phyloP scores from a whole-genome alignment of 2,797 vertebrate genomes.

The Smutsia gigantea region DNA sequence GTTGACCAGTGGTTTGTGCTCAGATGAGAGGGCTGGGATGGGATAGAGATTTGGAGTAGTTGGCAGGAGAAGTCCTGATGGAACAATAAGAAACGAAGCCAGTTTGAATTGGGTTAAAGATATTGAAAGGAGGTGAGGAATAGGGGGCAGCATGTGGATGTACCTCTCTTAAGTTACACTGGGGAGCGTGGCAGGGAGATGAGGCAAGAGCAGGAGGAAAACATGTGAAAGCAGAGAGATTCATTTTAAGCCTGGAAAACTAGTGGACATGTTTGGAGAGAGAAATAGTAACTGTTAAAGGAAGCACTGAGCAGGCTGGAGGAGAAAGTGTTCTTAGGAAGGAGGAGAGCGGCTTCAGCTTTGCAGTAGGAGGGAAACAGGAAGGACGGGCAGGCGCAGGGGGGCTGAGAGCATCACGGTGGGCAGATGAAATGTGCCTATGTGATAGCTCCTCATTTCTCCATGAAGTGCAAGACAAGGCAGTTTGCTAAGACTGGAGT shows the following conservation, averaged over 20 bases:
- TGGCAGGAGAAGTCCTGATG: not conserved
- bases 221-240: not conserved
- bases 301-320: not conserved
- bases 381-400: not conserved
- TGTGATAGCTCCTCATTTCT: not conserved
- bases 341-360: too few species aligned
- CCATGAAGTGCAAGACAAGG: not conserved
- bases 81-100: not conserved
- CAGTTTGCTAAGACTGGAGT: not conserved
- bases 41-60: not conserved
- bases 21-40: not conserved
- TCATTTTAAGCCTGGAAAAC: not conserved
- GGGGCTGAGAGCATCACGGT: fast-evolving
- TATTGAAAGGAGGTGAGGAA: not conserved
- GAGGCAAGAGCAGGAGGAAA: not conserved
- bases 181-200: not conserved
- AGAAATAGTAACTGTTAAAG: not conserved
- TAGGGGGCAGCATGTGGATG: too few species aligned
- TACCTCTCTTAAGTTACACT: not conserved
- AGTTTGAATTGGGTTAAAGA: not conserved
- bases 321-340: not conserved
- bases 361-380: not conserved
- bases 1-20: too few species aligned
- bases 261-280: not conserved
- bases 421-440: not conserved